Conservation (phyloP, 2,888 invertebrate species). For the Deroplatys truncata region DNA sequence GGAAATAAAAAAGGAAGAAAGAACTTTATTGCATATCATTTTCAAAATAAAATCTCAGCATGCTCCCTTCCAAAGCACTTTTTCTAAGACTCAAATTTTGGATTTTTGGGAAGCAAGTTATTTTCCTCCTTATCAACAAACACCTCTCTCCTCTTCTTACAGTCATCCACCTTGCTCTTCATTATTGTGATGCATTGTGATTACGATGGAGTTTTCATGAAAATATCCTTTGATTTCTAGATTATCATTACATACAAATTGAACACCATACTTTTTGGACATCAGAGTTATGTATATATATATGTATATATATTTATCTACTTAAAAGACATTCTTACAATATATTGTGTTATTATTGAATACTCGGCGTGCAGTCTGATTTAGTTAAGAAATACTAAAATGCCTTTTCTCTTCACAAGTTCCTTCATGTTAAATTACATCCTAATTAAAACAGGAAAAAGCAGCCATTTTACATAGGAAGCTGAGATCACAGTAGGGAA, state of each 20-base stretch:
- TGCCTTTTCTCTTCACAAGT: constrained; percentile 14
- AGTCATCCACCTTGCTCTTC: neutral
- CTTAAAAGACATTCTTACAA: constrained; percentile 2
- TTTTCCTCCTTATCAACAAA: neutral
- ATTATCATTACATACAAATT: constrained; percentile 39
- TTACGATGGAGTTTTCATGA: constrained; percentile 11
- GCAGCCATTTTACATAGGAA: constrained; percentile 38
- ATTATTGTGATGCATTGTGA: constrained; percentile 16
- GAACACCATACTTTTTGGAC: constrained; percentile 30
- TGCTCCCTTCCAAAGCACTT: constrained; percentile 8
- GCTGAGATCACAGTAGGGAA: constrained; percentile 42
- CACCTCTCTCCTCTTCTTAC: neutral
- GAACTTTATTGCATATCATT: constrained; percentile 18
- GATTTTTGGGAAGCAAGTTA: constrained; percentile 3
- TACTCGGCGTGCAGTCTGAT: constrained; percentile 51
- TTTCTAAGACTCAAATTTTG: constrained; percentile 1
- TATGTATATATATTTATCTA: constrained; percentile 13
- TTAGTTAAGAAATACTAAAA: constrained; percentile 39
- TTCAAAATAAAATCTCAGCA: constrained; percentile 44
- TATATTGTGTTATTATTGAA: constrained; percentile 35
- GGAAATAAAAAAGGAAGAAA: constrained; percentile 6
- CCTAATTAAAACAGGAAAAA: constrained; percentile 18
- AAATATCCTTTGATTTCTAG: constrained; percentile 18
- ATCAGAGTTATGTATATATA: neutral
- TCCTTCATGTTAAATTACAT: constrained; percentile 40